Evolutionary conservation across 2,797 vertebrate genomes (phyloP), one percentile per base, ranked within the genome.

Genomic region (Macropodus opercularis): DNA sequence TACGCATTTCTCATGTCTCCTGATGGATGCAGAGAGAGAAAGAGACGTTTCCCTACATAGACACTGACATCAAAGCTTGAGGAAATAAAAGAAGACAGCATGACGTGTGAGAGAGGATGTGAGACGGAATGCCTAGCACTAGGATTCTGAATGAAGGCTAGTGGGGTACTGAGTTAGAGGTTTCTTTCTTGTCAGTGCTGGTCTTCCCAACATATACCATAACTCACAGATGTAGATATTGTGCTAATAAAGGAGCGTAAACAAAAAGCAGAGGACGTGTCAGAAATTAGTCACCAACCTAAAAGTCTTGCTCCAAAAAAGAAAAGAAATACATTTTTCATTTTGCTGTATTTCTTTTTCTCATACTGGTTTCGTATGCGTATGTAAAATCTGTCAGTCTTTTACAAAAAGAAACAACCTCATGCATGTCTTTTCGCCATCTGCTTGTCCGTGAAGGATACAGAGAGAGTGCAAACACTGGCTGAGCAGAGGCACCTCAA

Each of bases 71-170:
- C 86, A 89, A 90, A 88, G 84, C 66, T 26, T 56, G 67, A 48
- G 51, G 35, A 67, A 66, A 85, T 75, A 88, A 87, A 86, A 81
- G 75, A 58, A 84, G 72, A 57, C 79, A 79, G 85, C 69, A 21
- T 83, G 87, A 83, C 78, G 76, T 75, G 79, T 52, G 66, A 71
- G 69, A 75, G 79, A 84, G 74, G 79, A 79, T 77, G 76, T 77
- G 72, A 77, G 74, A 69, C 64, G 83, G 79, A 86, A 86, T 91
- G 89, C 65, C 55, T 84, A 81, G 75, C 79, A 79, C 69, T 63
- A 34, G 72, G 81, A 81, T 73, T 75, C n/a, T 88, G 88, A 85
- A 73, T 66, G 66, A 65, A 42, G 52, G 85, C 84, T 87, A 88
- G 55, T 22, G 40, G 66, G 78, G 55, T 55, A 74, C 75, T 57